phyloP scores from a whole-genome alignment of 2,888 invertebrate species.

The Torymus aiolomorphi region DNA sequence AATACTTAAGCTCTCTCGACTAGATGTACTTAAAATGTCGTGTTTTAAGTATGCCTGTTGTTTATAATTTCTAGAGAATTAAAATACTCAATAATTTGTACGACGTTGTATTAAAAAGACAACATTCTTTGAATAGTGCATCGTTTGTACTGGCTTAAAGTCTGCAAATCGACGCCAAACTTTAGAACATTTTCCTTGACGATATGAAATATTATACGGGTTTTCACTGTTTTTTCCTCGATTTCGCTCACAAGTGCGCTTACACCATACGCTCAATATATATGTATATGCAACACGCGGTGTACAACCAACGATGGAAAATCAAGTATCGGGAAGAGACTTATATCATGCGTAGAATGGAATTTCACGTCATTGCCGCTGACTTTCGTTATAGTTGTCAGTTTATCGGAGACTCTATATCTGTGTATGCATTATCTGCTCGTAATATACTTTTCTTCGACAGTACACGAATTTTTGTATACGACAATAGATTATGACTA shows the following conservation, averaged over 20 bases:
- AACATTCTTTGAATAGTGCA: no score
- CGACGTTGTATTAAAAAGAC: no score
- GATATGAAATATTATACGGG: no score
- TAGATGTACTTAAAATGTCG: no score
- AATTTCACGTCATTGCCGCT: constrained; percentile 21
- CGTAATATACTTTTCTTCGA: not conserved
- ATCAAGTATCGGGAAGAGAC: not conserved
- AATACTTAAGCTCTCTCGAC: no score
- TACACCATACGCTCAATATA: constrained; percentile 22
- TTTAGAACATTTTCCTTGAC: constrained; percentile 14
- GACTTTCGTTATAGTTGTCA: constrained; percentile 40
- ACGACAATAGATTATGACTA: not conserved
- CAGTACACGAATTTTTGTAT: not conserved
- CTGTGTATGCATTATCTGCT: no score
- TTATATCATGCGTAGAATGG: not conserved
- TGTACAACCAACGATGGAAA: constrained; percentile 15
- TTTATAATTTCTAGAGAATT: not conserved
- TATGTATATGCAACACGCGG: not conserved
- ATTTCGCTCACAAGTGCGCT: constrained; percentile 54
- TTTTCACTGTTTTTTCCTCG: constrained; percentile 37
- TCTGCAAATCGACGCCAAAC: constrained; percentile 6
- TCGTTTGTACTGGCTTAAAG: no score
- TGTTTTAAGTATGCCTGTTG: not conserved
- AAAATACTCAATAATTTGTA: no score
- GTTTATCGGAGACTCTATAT: constrained; percentile 5